Evolutionary conservation across 2,888 invertebrate species (phyloP), one percentile per base, ranked within the genome.

Genomic region (Horisme vitalbata): DNA sequence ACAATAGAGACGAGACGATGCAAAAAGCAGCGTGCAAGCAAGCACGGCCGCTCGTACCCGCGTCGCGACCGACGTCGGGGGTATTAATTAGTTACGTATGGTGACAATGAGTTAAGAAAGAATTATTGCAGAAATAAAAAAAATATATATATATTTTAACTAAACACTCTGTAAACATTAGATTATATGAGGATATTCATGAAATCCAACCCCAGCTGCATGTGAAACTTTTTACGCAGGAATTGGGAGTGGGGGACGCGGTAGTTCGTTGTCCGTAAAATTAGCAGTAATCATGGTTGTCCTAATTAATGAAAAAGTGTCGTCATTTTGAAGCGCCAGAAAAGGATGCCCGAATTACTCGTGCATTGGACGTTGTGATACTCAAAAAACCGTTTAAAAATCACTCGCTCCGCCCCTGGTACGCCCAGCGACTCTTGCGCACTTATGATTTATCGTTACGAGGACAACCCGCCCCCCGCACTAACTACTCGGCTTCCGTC

Each of bases 301-400:
- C 79, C 81, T 87, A 85, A 87, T 88, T 88, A 87, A 80, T 74
- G 81, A 87, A 86, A 87, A 87, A 84, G 76, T 82, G 80, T 83
- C 83, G 75, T 80, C 79, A 76, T 77, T 74, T 65, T 71, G 59
- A 68, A 74, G 77, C 77, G 75, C 82, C 83, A 77, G 83, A 85
- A 83, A 86, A 83, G 86, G 85, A 82, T 71, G 78, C 67, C 72
- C 76, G 78, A 80, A 79, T 79, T 75, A 76, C 75, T 71, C 78
- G 76, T 75, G 81, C 82, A 85, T 87, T 87, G 88, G 88, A 75
- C 78, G 77, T 68, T 59, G 70, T 66, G 70, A 74, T 76, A 79
- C 83, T 85, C 84, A 87, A 88, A 88, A 88, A 88, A 88, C 84
- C 80, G 84, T 87, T 88, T 87, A 87, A 87, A 87, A 87, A 80